These are phyloP conservation scores for Hirudo medicinalis DNA, from an alignment of 1,140 invertebrate species.

Conservation along the genomic window DNA sequence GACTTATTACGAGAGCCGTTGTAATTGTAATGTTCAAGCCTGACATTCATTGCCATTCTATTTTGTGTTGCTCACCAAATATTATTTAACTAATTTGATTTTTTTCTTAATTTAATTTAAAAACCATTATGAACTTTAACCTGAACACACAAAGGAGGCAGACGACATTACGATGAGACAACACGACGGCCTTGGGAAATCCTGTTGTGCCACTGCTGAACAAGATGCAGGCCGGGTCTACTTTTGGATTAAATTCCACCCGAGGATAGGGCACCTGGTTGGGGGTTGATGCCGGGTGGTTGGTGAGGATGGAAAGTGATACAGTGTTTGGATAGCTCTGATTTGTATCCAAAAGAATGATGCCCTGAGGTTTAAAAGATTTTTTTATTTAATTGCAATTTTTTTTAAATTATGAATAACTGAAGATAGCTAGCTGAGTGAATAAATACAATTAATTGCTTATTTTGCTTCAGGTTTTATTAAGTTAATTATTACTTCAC, in stretches of 20 bases:
- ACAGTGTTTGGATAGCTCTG: neutral
- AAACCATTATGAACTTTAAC: conserved; percentile 17
- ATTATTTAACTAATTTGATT: neutral
- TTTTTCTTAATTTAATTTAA: neutral
- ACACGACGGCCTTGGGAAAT: conserved; percentile 33
- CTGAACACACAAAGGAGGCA: conserved; percentile 25
- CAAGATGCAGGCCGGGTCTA: conserved; percentile 37
- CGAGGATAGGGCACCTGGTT: neutral
- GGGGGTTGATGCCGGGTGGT: neutral
- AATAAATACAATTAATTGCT: too few species aligned
- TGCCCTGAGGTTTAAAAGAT: too few species aligned
- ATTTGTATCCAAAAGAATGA: too few species aligned
- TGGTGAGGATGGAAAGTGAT: neutral
- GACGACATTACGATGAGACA: conserved; percentile 34
- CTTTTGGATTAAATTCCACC: neutral
- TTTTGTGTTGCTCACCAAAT: neutral
- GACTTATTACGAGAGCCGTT: too few species aligned
- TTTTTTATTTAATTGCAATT: too few species aligned
- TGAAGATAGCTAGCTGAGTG: too few species aligned
- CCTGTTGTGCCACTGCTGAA: conserved; percentile 39
- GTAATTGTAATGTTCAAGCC: too few species aligned
- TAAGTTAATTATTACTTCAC: too few species aligned
- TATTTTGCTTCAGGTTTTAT: too few species aligned
- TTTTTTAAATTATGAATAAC: too few species aligned
- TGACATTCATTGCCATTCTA: too few species aligned